These are phyloP conservation scores for Cybosia mesomella DNA, from an alignment of 2,888 invertebrate species.

Conservation along the genomic window DNA sequence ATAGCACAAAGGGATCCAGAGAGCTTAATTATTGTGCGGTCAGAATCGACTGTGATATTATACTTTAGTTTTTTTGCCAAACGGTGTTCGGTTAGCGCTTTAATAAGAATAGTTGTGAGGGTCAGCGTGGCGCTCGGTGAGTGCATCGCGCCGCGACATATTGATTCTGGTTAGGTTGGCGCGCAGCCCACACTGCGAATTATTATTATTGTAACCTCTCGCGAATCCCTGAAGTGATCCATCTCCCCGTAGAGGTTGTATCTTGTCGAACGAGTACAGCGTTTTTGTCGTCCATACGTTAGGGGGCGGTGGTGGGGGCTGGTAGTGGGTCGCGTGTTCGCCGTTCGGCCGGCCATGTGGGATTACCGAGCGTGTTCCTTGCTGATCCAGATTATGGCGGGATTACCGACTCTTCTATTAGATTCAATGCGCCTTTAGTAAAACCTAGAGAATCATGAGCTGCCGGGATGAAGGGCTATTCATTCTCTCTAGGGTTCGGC, in stretches of 20 bases:
- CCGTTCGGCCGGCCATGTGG: conserved; percentile 10
- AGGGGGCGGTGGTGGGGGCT: conserved; percentile 2
- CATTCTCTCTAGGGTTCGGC: too few relatives aligned
- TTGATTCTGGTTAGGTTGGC: conserved; percentile 42
- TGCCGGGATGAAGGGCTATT: too few relatives aligned
- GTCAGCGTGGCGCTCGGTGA: background rate
- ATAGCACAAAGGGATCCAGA: conserved; percentile 13
- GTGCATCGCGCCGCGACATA: conserved; percentile 24
- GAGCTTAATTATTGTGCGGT: conserved; percentile 8
- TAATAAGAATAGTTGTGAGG: conserved; percentile 1
- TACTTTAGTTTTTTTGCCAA: conserved; percentile 15
- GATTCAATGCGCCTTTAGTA: conserved; percentile 21
- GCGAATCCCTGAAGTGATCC: conserved; percentile 39
- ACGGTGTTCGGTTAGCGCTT: background rate
- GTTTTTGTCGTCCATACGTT: background rate
- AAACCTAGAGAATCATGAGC: background rate
- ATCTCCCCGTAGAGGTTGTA: conserved; percentile 26
- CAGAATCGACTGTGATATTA: background rate
- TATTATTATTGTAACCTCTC: conserved; percentile 40
- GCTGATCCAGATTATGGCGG: conserved; percentile 17
- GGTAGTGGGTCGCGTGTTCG: conserved; percentile 11
- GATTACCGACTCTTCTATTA: conserved; percentile 25
- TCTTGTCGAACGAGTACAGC: background rate
- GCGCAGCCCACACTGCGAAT: conserved; percentile 27
- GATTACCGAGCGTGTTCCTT: background rate